Percentiles rank a stretch among this genome's conserved stretches.
Evolutionary conservation across 2,888 invertebrate species (phyloP).

Genomic region (Eubasilissa splendida): DNA sequence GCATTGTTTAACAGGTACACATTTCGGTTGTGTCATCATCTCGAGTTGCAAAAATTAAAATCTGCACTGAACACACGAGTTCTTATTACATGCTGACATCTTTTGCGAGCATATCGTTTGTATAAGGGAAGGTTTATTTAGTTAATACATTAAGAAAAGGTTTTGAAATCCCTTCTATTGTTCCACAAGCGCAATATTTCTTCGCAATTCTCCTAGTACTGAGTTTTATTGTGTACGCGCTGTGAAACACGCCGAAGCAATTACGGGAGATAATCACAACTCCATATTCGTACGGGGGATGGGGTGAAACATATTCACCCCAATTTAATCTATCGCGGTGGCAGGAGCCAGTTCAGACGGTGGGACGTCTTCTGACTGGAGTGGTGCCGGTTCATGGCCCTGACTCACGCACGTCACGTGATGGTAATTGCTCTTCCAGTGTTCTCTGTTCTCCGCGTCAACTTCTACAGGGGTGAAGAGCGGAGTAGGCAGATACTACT

Average conservation of each 20-base stretch:
- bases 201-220: too few relatives aligned
- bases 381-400: conserved; percentile 31
- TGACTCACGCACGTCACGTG: conserved; percentile 41
- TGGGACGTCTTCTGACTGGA: conserved; percentile 17
- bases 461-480: conserved; percentile 44
- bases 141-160: too few relatives aligned
- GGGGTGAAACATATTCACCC: conserved; percentile 11
- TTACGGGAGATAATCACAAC: conserved; percentile 2
- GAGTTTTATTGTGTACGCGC: too few relatives aligned
- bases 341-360: conserved; percentile 13
- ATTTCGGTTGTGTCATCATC: too few relatives aligned
- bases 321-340: conserved; percentile 7
- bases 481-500: conserved; percentile 17
- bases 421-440: conserved; percentile 38
- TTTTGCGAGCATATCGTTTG: too few relatives aligned
- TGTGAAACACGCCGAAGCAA: neutral
- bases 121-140: too few relatives aligned
- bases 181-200: too few relatives aligned
- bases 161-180: too few relatives aligned
- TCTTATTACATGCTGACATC: too few relatives aligned
- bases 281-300: neutral
- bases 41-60: too few relatives aligned
- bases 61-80: too few relatives aligned
- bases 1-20: too few relatives aligned
- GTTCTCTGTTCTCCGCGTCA: conserved; percentile 43